Percentiles rank a stretch among this genome's conserved stretches.
phyloP scores from a whole-genome alignment of 2,888 invertebrate genomes.

The Carcina quercana region DNA sequence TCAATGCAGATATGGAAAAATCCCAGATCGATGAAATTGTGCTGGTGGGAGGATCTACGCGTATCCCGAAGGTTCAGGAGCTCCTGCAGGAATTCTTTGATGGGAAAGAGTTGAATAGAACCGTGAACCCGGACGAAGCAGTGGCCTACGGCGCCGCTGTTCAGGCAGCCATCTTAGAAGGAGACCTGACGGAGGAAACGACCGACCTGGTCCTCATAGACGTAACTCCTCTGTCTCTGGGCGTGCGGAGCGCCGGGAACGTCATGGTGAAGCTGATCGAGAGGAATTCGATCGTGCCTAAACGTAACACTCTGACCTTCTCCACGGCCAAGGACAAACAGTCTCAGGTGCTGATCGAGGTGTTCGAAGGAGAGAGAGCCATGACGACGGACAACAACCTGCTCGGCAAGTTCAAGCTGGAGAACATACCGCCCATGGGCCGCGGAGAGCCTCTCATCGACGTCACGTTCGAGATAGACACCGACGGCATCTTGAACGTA shows the following conservation, averaged over 20 bases:
- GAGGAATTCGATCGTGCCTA: constrained; percentile 86
- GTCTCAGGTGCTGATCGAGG: constrained; percentile 87
- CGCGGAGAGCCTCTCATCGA: neutral
- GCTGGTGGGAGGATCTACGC: constrained; percentile 91
- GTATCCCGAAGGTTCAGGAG: constrained; percentile 92
- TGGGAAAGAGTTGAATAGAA: constrained; percentile 77
- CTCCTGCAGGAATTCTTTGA: constrained; percentile 80
- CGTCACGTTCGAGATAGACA: neutral
- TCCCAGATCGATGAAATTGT: constrained; percentile 86
- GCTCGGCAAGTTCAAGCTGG: constrained; percentile 61
- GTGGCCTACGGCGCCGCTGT: constrained; percentile 82
- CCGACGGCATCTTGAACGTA: neutral
- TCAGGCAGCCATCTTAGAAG: constrained; percentile 78
- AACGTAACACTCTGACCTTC: constrained; percentile 86
- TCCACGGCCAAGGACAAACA: constrained; percentile 97
- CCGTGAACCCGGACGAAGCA: constrained; percentile 83
- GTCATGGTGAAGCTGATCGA: constrained; percentile 91
- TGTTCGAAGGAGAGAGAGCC: constrained; percentile 90
- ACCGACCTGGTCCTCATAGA: constrained; percentile 75
- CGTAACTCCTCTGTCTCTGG: constrained; percentile 51
- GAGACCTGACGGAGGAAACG: constrained; percentile 79
- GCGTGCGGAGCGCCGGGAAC: neutral
- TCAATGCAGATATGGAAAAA: constrained; percentile 89
- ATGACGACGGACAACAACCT: constrained; percentile 95
- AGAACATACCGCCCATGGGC: neutral